Conservation (phyloP, 2,888 invertebrate species). For the Gibbula magus region DNA sequence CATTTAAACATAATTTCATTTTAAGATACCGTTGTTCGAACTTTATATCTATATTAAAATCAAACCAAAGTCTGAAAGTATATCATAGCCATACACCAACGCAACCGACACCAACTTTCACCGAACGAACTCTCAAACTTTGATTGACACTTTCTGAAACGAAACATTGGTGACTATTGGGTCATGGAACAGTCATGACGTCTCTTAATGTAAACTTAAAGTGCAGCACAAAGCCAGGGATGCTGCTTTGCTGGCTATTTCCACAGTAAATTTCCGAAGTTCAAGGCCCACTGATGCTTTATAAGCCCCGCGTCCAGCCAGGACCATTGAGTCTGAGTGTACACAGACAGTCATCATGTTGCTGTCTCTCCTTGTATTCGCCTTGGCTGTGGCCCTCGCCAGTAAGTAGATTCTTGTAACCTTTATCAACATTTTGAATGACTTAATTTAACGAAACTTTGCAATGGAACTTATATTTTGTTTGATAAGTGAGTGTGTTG, state of each 20-base stretch:
- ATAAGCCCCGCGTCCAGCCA: too few species aligned
- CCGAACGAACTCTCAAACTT: not conserved
- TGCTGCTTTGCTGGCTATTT: not conserved
- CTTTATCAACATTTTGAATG: not conserved
- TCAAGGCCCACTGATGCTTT: not conserved
- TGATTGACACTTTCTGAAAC: constrained; percentile 4
- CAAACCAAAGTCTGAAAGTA: too few species aligned
- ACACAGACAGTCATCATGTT: constrained; percentile 28
- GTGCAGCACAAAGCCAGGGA: not conserved
- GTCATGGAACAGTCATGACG: not conserved
- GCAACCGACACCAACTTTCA: too few species aligned
- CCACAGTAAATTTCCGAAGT: not conserved
- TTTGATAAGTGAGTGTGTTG: too few species aligned
- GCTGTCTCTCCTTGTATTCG: constrained; percentile 30
- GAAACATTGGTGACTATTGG: not conserved
- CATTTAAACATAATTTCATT: too few species aligned
- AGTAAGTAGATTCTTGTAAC: constrained; percentile 31
- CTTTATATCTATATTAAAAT: too few species aligned
- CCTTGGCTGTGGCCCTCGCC: constrained; percentile 35
- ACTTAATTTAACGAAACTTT: not conserved
- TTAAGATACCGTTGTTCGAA: too few species aligned
- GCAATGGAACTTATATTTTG: too few species aligned
- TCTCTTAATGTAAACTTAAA: not conserved
- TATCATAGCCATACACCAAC: too few species aligned
- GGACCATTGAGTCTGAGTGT: not conserved